Base-by-base conservation (phyloP, 1,140 invertebrate species). In the Galleria mellonella region DNA sequence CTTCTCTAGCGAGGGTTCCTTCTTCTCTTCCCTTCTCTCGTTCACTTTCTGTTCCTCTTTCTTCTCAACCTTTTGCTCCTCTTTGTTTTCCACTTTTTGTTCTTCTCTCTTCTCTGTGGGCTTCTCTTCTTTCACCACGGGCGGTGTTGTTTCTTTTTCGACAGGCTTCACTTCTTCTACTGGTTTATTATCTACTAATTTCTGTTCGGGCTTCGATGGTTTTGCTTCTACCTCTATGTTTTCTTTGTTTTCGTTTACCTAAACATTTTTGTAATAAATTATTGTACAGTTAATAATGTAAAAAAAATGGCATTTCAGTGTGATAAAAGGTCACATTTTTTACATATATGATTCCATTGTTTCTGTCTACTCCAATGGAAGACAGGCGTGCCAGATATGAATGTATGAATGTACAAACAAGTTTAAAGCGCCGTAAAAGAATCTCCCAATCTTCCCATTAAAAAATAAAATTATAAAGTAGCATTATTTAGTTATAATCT, bases 241-340 rank as follows among this genome's bases (percentile, higher is more conserved):
- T 42, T 83, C 72, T 66, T 76, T 72, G 50, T 57, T 71, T 62
- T 83, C 78, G 72, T 51, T 74, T 67, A 47, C 45, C 73, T 76
- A 64, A 15, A 55, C 46, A 51, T 42, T n/a, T 23, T 14, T 23
- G 2, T 23, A 23, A n/a, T n/a, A n/a, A n/a, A n/a, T n/a, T n/a
- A n/a, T n/a, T n/a, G n/a, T n/a, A n/a, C n/a, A n/a, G n/a, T n/a
- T n/a, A n/a, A n/a, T n/a, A n/a, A n/a, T n/a, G n/a, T n/a, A n/a
- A n/a, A n/a, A n/a, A n/a, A n/a, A n/a, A n/a, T n/a, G n/a, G n/a
- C n/a, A n/a, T n/a, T n/a, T n/a, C n/a, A n/a, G n/a, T n/a, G n/a
- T n/a, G n/a, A n/a, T n/a, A n/a, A n/a, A n/a, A n/a, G n/a, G n/a
- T n/a, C n/a, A n/a, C n/a, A n/a, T n/a, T n/a, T n/a, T n/a, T n/a